These are phyloP conservation scores for Drosophila hamatofila DNA, from an alignment of 2,888 invertebrate genomes.

Conservation along the genomic window DNA sequence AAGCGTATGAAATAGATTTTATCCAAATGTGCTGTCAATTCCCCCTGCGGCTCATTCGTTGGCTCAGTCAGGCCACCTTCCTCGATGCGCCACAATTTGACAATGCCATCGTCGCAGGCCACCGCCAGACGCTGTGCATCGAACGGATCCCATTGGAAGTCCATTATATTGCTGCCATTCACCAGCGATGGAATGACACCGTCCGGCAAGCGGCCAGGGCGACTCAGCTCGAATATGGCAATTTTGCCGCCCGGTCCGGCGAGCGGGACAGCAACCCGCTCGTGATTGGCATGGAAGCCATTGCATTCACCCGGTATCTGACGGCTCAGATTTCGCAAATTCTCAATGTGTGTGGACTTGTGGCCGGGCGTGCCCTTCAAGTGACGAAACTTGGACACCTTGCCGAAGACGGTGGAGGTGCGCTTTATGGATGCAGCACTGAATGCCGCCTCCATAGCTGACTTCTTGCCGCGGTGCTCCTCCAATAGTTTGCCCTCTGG, in stretches of 20 bases:
- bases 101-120: constrained; percentile 95
- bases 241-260: constrained; percentile 96
- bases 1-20: constrained; percentile 96
- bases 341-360: constrained; percentile 96
- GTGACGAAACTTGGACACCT: constrained; percentile 96
- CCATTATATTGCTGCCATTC: constrained; percentile 95
- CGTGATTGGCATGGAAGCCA: constrained; percentile 95
- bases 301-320: constrained; percentile 98
- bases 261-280: constrained; percentile 95
- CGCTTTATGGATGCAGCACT: constrained; percentile 89
- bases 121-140: constrained; percentile 92
- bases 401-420: constrained; percentile 94
- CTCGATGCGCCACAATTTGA: constrained; percentile 92
- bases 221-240: constrained; percentile 92
- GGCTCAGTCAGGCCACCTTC: constrained; percentile 90
- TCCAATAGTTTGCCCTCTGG: constrained; percentile 83
- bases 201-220: constrained; percentile 91
- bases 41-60: constrained; percentile 90
- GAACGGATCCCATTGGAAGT: constrained; percentile 98
- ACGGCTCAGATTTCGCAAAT: constrained; percentile 94
- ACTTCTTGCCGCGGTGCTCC: constrained; percentile 83
- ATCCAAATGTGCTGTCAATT: constrained; percentile 92
- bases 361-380: constrained; percentile 95
- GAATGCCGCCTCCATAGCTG: constrained; percentile 85
- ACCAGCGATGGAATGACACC: constrained; percentile 95